Evolutionary conservation across 2,888 invertebrate genomes (phyloP), one percentile per base, ranked within the genome.

Genomic region (Cynaeus angustus): DNA sequence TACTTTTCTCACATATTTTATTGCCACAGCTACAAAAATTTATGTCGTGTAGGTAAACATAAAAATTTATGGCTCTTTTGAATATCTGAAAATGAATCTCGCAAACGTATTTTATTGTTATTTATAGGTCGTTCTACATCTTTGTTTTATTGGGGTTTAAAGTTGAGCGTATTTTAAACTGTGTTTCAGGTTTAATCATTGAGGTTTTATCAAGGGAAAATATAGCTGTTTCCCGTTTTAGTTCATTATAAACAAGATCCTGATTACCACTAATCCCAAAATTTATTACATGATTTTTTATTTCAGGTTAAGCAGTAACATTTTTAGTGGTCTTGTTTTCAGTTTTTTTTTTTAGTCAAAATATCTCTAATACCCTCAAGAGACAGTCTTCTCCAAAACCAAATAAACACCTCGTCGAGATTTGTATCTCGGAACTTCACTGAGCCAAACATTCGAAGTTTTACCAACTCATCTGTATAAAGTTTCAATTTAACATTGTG

Each of bases 1-100:
- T 38, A 61, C 43, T 46, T 61, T 61, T 48, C 61, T 61, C n/a
- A n/a, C n/a, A n/a, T n/a, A 16, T 38, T 61, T 61, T 61, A 61
- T 37, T 61, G 38, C 48, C 16, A 14, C 30, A n/a, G 33, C 46
- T 12, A 26, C 46, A 59, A 48, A 45, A 61, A 61, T 59, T 61
- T 61, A 61, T 50, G 61, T 21, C 21, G 26, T 48, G 48, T 61
- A 59, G 46, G 48, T 61, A 46, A 46, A 30, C 30, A 61, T 61
- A 61, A 61, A 61, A 61, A 61, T 61, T 61, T 61, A 61, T 61
- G 21, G 21, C 10, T n/a, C 37, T 13, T 48, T 50, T 48, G 21
- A 37, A 61, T 61, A 37, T 48, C 16, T 26, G 46, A 28, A 59
- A 50, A 33, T 37, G 37, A 61, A 45, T 45, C 33, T 33, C 37